phyloP scores from a whole-genome alignment of 2,888 invertebrate species.

The Cryptocheilus praepositus region DNA sequence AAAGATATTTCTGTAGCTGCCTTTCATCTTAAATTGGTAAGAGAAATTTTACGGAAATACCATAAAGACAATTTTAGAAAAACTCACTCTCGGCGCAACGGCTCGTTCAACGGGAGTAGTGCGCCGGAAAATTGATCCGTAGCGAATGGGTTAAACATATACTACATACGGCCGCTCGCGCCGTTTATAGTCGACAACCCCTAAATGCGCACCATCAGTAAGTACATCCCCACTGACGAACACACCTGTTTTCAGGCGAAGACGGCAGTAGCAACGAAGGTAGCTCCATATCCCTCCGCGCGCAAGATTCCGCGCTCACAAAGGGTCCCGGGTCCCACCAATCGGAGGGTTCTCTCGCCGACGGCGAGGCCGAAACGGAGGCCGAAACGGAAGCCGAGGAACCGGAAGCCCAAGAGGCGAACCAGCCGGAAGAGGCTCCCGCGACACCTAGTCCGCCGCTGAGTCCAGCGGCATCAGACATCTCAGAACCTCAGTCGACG shows the following conservation, averaged over 20 bases:
- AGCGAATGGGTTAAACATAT: no score
- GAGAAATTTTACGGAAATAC: no score
- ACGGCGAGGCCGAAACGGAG: constrained; percentile 65
- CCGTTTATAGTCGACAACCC: no score
- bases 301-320: constrained; percentile 64
- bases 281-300: constrained; percentile 69
- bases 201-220: no score
- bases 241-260: constrained; percentile 61
- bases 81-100: no score
- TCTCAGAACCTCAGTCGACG: constrained; percentile 67
- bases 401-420: constrained; percentile 49
- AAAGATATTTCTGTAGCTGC: no score
- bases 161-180: no score
- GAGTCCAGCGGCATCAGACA: constrained; percentile 74
- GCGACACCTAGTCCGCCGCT: constrained; percentile 72
- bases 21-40: no score
- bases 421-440: constrained; percentile 62
- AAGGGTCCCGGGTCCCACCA: constrained; percentile 63
- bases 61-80: no score
- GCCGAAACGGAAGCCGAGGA: constrained; percentile 63
- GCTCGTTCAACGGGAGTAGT: no score
- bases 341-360: constrained; percentile 63
- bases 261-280: constrained; percentile 66
- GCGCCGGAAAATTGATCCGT: no score
- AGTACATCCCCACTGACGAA: not conserved